Conservation (phyloP, 2,888 invertebrate species). For the Scaptomyza cyrtandrae region DNA sequence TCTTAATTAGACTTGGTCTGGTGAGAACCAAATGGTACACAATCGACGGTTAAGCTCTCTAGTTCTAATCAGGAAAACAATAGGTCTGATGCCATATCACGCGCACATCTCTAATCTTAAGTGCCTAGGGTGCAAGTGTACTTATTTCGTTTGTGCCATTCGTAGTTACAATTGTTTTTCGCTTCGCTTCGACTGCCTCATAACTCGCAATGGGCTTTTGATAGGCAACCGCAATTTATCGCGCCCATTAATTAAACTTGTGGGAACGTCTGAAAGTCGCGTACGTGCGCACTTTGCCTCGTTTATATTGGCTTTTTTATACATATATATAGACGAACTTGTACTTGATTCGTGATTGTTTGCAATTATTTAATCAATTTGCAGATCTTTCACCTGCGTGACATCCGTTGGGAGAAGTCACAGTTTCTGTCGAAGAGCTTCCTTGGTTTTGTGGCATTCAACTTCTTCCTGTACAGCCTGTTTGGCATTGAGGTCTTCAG, state of each 20-base stretch:
- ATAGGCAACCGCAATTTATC: conserved; percentile 46
- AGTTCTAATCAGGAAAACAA: neutral
- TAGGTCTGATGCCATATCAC: conserved; percentile 1
- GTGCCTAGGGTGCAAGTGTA: conserved; percentile 40
- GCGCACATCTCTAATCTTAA: conserved; percentile 18
- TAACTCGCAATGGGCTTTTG: conserved; percentile 30
- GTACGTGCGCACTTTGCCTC: conserved; percentile 32
- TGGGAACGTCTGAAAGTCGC: conserved; percentile 32
- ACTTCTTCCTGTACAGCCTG: conserved; percentile 93
- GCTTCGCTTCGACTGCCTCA: conserved; percentile 6
- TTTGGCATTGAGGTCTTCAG: conserved; percentile 89
- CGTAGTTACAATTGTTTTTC: conserved; percentile 48
- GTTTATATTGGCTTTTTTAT: neutral
- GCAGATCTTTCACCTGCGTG: conserved; percentile 95
- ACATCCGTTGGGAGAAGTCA: conserved; percentile 94
- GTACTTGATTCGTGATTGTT: conserved; percentile 7
- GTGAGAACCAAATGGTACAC: neutral
- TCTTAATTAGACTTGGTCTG: conserved; percentile 1
- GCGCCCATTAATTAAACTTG: conserved; percentile 60
- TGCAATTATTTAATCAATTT: conserved; percentile 48
- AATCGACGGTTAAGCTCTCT: neutral
- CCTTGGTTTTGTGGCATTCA: conserved; percentile 94
- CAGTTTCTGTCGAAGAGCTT: conserved; percentile 96
- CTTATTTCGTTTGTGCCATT: conserved; percentile 9
- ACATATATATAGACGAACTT: neutral